A percentile compares a stretch with the other conserved stretches of the same genome.
These are phyloP conservation scores for Benthosema pterotum DNA, from an alignment of 2,797 vertebrate species.

Conservation along the genomic window DNA sequence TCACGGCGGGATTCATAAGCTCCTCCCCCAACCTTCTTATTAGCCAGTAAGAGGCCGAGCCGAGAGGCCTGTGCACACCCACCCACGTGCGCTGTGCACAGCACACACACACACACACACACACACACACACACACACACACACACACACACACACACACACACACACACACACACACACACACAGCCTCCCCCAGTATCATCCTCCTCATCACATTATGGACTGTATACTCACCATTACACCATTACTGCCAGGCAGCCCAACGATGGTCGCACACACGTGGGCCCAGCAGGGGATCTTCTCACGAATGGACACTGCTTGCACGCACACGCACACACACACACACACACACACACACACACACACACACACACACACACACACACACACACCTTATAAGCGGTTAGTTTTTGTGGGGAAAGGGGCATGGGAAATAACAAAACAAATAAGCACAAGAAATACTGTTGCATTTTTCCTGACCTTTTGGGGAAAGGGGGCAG, in stretches of 20 bases:
- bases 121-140: slow-evolving; percentile 7
- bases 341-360: background rate
- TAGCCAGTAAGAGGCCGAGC: slow-evolving; percentile 35
- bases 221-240: slow-evolving; percentile 24
- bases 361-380: background rate
- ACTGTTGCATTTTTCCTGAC: too few relatives aligned
- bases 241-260: background rate
- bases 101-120: slow-evolving; percentile 28
- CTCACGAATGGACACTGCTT: background rate
- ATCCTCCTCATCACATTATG: background rate
- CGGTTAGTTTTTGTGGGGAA: too few relatives aligned
- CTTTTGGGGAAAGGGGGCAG: too few relatives aligned
- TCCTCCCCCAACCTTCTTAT: slow-evolving; percentile 9
- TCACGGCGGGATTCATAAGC: slow-evolving; percentile 1
- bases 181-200: slow-evolving; percentile 3
- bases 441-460: too few relatives aligned
- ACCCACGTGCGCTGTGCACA: slow-evolving; percentile 17
- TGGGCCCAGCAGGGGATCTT: slow-evolving; percentile 11
- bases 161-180: slow-evolving; percentile 8
- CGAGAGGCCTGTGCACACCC: slow-evolving; percentile 28
- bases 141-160: slow-evolving; percentile 11
- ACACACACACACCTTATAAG: background rate
- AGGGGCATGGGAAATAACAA: too few relatives aligned
- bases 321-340: slow-evolving; percentile 3
- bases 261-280: slow-evolving; percentile 11